Evolutionary conservation across 2,797 vertebrate species (phyloP).

Genomic region (Remorina albescens): DNA sequence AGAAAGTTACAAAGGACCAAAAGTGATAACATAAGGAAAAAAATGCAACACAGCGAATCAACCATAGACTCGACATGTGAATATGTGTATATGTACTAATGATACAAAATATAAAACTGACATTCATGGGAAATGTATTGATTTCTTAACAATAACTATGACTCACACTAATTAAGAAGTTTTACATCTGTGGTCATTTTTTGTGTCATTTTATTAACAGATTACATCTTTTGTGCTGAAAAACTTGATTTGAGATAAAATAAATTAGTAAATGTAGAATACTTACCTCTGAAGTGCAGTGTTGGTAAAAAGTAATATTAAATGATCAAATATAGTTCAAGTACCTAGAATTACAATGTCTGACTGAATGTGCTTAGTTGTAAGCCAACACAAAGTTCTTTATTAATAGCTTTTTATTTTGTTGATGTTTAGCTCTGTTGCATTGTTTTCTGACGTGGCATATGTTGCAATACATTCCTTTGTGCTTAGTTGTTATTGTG

Average conservation of each 20-base stretch:
- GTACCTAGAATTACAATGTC: background rate
- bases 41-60: background rate
- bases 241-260: background rate
- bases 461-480: slow-evolving; percentile 35
- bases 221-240: background rate
- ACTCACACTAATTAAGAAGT: background rate
- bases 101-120: background rate
- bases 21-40: background rate
- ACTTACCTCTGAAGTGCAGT: background rate
- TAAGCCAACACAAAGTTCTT: background rate
- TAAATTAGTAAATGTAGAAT: background rate
- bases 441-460: slow-evolving; percentile 12
- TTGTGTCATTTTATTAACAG: background rate
- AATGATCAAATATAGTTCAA: background rate
- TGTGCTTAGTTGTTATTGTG: slow-evolving; percentile 2
- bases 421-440: slow-evolving; percentile 3
- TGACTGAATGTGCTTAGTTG: background rate
- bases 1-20: background rate
- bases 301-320: background rate
- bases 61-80: background rate
- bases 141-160: background rate
- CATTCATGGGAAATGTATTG: background rate
- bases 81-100: background rate
- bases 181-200: too few species aligned
- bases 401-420: slow-evolving; percentile 29